Percentiles rank a stretch among this genome's conserved stretches.
Conservation (phyloP, 2,888 invertebrate genomes). For the Heliconius sara region DNA sequence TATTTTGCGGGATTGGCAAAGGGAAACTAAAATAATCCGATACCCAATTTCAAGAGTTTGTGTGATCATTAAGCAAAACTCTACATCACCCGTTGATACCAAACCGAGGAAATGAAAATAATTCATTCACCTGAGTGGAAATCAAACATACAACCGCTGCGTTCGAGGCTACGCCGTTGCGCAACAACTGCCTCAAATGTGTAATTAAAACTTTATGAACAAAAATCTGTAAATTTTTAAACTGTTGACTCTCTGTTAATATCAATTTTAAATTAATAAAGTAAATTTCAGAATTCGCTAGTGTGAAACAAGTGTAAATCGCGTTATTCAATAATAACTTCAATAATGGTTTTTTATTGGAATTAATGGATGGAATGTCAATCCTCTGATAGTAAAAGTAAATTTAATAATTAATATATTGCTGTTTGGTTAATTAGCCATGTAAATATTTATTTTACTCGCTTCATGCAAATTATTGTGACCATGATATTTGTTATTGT, state of each 20-base stretch:
- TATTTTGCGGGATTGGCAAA: no score
- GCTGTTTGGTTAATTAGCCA: not conserved
- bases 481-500: not conserved
- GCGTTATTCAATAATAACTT: conserved; percentile 16
- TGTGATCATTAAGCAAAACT: no score
- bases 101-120: no score
- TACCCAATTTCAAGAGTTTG: no score
- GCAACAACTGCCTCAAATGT: no score
- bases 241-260: not conserved
- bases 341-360: conserved; percentile 1
- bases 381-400: conserved; percentile 21
- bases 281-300: not conserved
- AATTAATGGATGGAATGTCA: not conserved
- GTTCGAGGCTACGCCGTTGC: no score
- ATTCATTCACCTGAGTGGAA: no score
- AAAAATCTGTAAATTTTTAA: not conserved
- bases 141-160: no score
- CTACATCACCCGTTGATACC: no score
- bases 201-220: no score
- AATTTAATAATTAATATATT: conserved; percentile 19
- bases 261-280: not conserved
- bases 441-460: conserved; percentile 5
- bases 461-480: not conserved
- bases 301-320: conserved; percentile 3
- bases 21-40: no score